These are phyloP conservation scores for Bombus confusus DNA, from an alignment of 1,140 invertebrate genomes.

Conservation along the genomic window DNA sequence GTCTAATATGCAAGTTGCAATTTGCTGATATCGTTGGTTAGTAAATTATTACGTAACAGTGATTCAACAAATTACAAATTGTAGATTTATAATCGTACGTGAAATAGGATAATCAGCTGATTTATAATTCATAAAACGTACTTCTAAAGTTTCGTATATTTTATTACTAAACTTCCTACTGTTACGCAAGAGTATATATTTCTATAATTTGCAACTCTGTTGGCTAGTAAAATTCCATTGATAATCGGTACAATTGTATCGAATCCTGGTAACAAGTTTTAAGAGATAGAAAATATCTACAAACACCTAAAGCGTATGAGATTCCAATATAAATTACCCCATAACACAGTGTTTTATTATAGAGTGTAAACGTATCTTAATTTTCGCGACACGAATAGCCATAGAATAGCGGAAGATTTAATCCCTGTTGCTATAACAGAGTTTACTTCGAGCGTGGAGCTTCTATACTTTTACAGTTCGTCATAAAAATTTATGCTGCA, in stretches of 20 bases:
- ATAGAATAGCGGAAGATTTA: slow-evolving; percentile 13
- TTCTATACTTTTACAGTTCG: slow-evolving; percentile 18
- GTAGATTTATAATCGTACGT: no score
- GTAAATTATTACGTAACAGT: neutral
- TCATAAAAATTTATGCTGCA: slow-evolving; percentile 42
- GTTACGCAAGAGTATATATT: no score
- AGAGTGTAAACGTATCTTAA: neutral
- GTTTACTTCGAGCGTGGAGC: neutral
- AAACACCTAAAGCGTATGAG: no score
- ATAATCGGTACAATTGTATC: no score
- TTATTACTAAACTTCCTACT: no score
- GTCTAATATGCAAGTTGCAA: no score
- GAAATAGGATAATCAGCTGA: no score
- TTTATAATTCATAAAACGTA: no score
- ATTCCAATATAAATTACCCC: no score
- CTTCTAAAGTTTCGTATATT: neutral
- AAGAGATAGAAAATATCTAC: neutral
- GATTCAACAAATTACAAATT: neutral
- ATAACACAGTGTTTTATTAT: no score
- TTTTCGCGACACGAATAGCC: neutral
- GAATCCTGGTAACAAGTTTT: neutral
- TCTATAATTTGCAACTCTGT: no score
- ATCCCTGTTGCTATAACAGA: neutral
- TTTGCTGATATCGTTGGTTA: neutral
- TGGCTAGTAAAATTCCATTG: no score